Evolutionary conservation across 2,113 vertebrate species (phyloP), one percentile per base, ranked within the genome.

Genomic region (Calypte anna): DNA sequence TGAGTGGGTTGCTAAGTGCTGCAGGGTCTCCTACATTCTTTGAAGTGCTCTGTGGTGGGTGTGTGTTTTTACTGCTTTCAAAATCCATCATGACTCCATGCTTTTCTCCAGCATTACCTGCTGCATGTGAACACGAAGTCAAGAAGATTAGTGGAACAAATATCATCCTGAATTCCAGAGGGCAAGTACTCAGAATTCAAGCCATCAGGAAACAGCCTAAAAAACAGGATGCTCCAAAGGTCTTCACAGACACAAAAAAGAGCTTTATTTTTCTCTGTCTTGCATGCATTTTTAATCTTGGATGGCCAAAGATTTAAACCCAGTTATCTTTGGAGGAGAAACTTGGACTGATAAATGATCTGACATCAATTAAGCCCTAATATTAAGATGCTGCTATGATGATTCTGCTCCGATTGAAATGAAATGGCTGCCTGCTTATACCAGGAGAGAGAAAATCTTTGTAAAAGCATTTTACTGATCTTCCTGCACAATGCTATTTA

Each of bases 21-120:
- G 66, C 67, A 68, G 91, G 91, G 86, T 95, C 70, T 95, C 58
- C 69, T 76, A 38, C 68, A 69, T 25, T 94, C 88, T 94, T 91
- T 63, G 6, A 79, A 92, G 80, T 66, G 61, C 85, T 92, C 91
- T 91, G 80, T 92, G 38, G 91, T 82, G 66, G 44, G 61, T 96
- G 80, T 95, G 96, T 97, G 93, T 94, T 96, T 96, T 94, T 22
- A 82, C 55, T 92, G 92, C 93, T 96, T 96, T 93, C 91, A 92
- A 88, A 92, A 97, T 92, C 68, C 43, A 75, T 93, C 96, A 95
- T 88, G 74, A 90, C 55, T 92, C 82, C 88, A 94, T 93, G 72
- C 82, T 92, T 95, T 86, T 85, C 84, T 89, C 85, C 64, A 92
- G 86, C 1, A 9, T 63, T 91, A 73, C 43, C 67, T 17, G 1